phyloP scores from a whole-genome alignment of 2,797 vertebrate genomes.

The Simalia tracyae region DNA sequence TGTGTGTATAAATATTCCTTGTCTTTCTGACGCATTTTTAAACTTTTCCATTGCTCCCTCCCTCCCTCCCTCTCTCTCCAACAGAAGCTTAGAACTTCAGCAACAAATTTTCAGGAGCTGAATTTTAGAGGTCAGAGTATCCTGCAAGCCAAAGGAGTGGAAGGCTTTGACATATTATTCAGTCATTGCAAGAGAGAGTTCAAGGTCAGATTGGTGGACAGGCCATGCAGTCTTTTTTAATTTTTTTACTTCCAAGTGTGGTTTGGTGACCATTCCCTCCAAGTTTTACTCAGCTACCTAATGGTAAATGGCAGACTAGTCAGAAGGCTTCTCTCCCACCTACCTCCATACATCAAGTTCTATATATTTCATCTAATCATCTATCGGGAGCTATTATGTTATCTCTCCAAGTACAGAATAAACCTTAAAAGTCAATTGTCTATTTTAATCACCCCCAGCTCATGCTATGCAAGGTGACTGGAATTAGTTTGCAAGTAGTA shows the following conservation, averaged over 20 bases:
- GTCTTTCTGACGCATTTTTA: slow-evolving; percentile 21
- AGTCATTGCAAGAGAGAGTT: slow-evolving; percentile 28
- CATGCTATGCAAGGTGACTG: slow-evolving; percentile 48
- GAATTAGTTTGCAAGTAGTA: slow-evolving; percentile 65
- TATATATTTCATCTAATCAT: slow-evolving; percentile 5
- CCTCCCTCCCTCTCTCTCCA: neutral
- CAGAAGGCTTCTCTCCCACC: slow-evolving; percentile 43
- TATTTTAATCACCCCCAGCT: slow-evolving; percentile 53
- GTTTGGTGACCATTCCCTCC: slow-evolving; percentile 26
- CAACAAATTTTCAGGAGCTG: slow-evolving; percentile 27
- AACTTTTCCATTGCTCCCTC: neutral
- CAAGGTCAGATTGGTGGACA: slow-evolving; percentile 49
- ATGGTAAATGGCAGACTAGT: slow-evolving; percentile 59
- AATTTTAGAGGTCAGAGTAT: slow-evolving; percentile 38
- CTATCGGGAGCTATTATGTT: neutral
- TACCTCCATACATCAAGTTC: rapidly evolving
- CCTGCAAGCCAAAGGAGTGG: neutral
- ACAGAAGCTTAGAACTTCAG: neutral
- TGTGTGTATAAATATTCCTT: slow-evolving; percentile 34
- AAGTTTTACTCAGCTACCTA: slow-evolving; percentile 42
- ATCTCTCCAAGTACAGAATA: slow-evolving; percentile 51
- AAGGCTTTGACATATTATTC: slow-evolving; percentile 9
- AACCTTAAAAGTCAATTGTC: slow-evolving; percentile 68
- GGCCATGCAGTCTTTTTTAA: slow-evolving; percentile 34
- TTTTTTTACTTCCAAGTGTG: slow-evolving; percentile 39